phyloP scores from a whole-genome alignment of 2,888 invertebrate species.

The Rhingia campestris region DNA sequence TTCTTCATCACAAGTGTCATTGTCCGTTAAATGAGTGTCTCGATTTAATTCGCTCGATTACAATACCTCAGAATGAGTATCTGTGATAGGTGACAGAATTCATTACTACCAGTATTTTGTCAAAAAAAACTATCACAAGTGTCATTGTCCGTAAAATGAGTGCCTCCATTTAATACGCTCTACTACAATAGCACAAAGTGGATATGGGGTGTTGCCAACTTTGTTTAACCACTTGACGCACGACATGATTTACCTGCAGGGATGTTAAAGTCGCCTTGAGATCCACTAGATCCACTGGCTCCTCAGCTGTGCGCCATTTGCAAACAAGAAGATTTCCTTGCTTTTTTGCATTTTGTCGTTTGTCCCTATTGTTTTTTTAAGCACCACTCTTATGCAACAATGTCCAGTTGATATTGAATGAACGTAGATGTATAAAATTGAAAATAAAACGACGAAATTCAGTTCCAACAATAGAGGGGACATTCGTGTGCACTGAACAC shows the following conservation, averaged over 20 bases:
- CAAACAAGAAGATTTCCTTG: constrained; percentile 3
- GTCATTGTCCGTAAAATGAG: constrained; percentile 48
- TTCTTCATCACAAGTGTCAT: too few species aligned
- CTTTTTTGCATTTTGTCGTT: constrained; percentile 1
- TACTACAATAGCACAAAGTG: too few species aligned
- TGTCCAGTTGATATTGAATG: constrained; percentile 59
- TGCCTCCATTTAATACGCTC: too few species aligned
- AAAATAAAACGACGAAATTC: constrained; percentile 32
- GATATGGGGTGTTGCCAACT: constrained; percentile 33
- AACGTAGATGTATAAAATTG: constrained; percentile 28
- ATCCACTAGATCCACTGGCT: not conserved
- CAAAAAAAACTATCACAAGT: constrained; percentile 1
- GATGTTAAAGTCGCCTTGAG: constrained; percentile 9
- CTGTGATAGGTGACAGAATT: too few species aligned
- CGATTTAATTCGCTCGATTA: too few species aligned
- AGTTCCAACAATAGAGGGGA: not conserved
- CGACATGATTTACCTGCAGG: constrained; percentile 53
- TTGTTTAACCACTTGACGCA: constrained; percentile 49
- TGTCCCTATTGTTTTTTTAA: constrained; percentile 2
- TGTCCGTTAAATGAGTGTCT: too few species aligned
- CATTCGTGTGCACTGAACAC: not conserved
- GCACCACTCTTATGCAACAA: constrained; percentile 59
- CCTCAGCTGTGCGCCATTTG: not conserved
- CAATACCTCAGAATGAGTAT: too few species aligned
- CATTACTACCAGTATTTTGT: too few species aligned